phyloP scores from a whole-genome alignment of 2,888 invertebrate genomes.

The Nemoura dubitans region DNA sequence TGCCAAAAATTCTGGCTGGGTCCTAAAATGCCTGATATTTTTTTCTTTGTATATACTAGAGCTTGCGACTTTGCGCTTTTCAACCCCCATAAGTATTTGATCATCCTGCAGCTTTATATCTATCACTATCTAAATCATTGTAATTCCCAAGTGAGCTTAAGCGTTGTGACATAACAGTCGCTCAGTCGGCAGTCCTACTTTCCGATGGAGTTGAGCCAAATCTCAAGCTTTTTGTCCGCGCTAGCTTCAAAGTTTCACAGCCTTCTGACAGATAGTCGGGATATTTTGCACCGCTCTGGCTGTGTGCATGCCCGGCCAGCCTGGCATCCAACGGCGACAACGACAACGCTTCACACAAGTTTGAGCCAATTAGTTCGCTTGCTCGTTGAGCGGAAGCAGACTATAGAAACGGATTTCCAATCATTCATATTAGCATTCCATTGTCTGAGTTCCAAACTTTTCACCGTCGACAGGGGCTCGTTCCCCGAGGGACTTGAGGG shows the following conservation, averaged over 20 bases:
- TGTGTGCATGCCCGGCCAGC: background rate
- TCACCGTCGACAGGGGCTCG: background rate
- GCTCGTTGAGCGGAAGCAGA: background rate
- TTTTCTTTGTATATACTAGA: background rate
- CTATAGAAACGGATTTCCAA: background rate
- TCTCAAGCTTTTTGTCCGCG: background rate
- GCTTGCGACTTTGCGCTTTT: background rate
- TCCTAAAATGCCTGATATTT: background rate
- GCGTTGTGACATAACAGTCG: background rate
- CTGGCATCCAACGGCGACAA: too few species aligned
- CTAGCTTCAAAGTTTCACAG: background rate
- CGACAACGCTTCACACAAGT: background rate
- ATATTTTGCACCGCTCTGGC: background rate
- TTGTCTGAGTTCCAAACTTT: background rate
- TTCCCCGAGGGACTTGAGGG: background rate
- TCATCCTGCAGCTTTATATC: background rate
- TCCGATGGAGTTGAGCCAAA: background rate
- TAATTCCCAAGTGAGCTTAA: slow-evolving; percentile 7
- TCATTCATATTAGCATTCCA: background rate
- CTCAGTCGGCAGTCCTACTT: background rate
- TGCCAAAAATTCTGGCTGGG: background rate
- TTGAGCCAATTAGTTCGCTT: background rate
- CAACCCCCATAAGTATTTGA: slow-evolving; percentile 16
- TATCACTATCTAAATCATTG: slow-evolving; percentile 26
- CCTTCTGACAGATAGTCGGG: background rate